Base-by-base conservation (phyloP, 2,113 vertebrate genomes). In the Gobius niger region DNA sequence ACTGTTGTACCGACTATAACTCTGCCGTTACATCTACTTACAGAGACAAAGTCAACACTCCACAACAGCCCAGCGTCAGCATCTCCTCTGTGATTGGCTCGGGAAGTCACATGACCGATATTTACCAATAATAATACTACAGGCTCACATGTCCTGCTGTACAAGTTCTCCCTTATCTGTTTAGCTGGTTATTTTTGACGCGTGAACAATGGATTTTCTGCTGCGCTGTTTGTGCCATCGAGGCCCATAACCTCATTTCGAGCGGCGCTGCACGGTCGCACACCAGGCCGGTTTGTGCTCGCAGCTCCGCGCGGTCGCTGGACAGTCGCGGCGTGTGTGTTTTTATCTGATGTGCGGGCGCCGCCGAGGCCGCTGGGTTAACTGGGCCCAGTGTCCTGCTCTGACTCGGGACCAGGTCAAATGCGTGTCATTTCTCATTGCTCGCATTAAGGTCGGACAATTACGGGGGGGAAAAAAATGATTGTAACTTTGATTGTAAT, bases 61-160 rank as follows among this genome's bases (percentile, higher is more conserved):
- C 1, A 24, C 24, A 24, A 24, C 24, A 1, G 24, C 24, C 24
- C 24, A 24, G 24, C 3, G 1, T 24, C 24, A 24, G 24, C 3
- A 34, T 34, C 24, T 34, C 24, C 24, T 34, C 24, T 34, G 24
- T 34, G 24, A 3, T 34, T 34, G 24, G 24, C 24, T 34, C 24
- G 24, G 24, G 24, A 34, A 34, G 24, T 34, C 3, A 34, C 24
- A 4, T 34, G 24, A 34, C 24, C 24, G 24, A 34, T 34, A 47
- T 47, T 51, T 75, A 44, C 18, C 64, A 72, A 62, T 73, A 82
- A 77, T 46, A 64, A 70, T 71, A 46, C 44, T 47, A 70, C 64
- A 71, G n/a, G 68, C 70, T 65, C 66, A 40, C 63, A 52, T 65
- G 24, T 6, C n/a, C 7, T 34, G 24, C 24, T 34, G 24, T 34